Evolutionary conservation across 2,113 vertebrate species (phyloP).

Genomic region (Podarcis muralis): DNA sequence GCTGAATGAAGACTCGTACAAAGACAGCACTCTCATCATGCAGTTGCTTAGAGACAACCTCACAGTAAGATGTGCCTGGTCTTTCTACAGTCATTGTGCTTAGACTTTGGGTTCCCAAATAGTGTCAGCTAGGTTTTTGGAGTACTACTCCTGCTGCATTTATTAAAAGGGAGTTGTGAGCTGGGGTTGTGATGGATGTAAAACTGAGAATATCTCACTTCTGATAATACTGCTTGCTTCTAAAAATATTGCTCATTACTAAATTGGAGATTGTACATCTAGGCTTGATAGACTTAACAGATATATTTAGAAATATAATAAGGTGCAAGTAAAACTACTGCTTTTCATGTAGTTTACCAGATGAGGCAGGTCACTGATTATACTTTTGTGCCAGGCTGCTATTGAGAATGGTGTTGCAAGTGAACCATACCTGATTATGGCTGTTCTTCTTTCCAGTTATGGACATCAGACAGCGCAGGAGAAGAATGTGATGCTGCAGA

Average conservation of each 20-base stretch:
- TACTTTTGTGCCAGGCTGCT: background rate
- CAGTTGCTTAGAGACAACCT: constrained; percentile 99
- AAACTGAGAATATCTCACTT: background rate
- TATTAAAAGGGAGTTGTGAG: background rate
- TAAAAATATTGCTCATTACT: background rate
- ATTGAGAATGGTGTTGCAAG: background rate
- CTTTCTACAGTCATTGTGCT: background rate
- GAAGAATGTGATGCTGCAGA: constrained; percentile 90
- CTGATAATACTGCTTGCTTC: background rate
- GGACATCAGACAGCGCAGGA: constrained; percentile 93
- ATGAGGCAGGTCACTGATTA: background rate
- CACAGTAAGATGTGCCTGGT: constrained; percentile 86
- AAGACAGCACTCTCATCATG: constrained; percentile 99
- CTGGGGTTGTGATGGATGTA: background rate
- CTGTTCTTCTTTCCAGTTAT: constrained; percentile 82
- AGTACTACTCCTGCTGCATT: background rate
- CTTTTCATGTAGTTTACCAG: background rate
- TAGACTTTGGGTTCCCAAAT: background rate
- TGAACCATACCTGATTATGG: background rate
- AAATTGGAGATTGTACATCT: accelerated
- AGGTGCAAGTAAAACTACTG: background rate
- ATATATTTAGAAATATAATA: background rate
- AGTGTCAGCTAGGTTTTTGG: background rate
- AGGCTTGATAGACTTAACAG: background rate
- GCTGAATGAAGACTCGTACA: constrained; percentile 97